These are phyloP conservation scores for Manis javanica DNA, from an alignment of 2,797 vertebrate species.

Conservation along the genomic window DNA sequence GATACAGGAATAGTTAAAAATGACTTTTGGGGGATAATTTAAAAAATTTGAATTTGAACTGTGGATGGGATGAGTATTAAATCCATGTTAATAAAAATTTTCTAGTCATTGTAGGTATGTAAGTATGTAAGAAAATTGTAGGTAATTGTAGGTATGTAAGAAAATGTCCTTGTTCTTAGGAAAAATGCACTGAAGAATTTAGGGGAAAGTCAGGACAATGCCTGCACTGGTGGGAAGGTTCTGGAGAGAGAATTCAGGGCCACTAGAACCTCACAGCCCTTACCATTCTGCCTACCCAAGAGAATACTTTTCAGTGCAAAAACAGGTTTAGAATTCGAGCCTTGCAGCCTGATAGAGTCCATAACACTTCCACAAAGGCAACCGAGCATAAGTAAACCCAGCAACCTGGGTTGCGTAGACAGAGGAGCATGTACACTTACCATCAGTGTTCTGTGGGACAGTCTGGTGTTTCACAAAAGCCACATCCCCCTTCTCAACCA, in stretches of 20 bases:
- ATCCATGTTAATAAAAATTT: background rate
- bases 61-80: background rate
- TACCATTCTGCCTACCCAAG: background rate
- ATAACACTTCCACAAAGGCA: background rate
- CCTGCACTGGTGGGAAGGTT: background rate
- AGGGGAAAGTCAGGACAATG: background rate
- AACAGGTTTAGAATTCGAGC: background rate
- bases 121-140: background rate
- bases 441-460: conserved; percentile 83
- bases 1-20: background rate
- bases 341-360: background rate
- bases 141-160: background rate
- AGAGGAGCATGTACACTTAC: conserved; percentile 75
- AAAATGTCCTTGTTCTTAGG: background rate
- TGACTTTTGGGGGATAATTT: background rate
- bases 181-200: background rate
- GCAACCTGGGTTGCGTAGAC: background rate
- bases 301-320: background rate
- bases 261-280: background rate
- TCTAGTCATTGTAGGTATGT: background rate
- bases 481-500: conserved; percentile 91
- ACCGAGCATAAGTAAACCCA: background rate
- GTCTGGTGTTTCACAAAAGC: conserved; percentile 92
- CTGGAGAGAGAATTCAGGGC: background rate
- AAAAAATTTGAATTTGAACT: background rate